These are phyloP conservation scores for Melanchra persicariae DNA, from an alignment of 2,888 invertebrate species.

Conservation along the genomic window DNA sequence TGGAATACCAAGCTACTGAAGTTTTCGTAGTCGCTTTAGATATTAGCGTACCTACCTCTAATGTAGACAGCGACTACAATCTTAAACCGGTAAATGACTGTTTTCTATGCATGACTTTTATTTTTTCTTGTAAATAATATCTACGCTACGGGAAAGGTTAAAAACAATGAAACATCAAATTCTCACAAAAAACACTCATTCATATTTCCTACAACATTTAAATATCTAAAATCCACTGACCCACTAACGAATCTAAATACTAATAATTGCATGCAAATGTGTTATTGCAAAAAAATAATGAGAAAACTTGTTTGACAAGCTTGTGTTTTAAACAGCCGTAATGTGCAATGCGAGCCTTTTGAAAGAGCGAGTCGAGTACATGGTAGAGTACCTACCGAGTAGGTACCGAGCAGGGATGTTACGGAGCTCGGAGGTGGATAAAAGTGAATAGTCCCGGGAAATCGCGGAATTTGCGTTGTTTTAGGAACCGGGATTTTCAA, in stretches of 20 bases:
- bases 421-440: too few species aligned
- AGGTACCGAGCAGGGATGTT: neutral
- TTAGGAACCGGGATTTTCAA: too few species aligned
- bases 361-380: slow-evolving; percentile 49
- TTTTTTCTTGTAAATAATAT: slow-evolving; percentile 15
- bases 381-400: slow-evolving; percentile 16
- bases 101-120: slow-evolving; percentile 4
- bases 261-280: slow-evolving; percentile 53
- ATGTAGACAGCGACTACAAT: neutral
- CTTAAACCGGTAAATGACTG: slow-evolving; percentile 9
- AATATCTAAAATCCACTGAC: slow-evolving; percentile 52
- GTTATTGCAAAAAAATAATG: slow-evolving; percentile 61
- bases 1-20: too few species aligned
- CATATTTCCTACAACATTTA: slow-evolving; percentile 45
- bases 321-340: slow-evolving; percentile 48
- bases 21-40: too few species aligned
- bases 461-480: too few species aligned
- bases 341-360: slow-evolving; percentile 57
- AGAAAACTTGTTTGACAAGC: slow-evolving; percentile 60
- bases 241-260: slow-evolving; percentile 49
- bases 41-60: too few species aligned
- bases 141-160: slow-evolving; percentile 15
- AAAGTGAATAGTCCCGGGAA: too few species aligned
- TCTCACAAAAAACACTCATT: slow-evolving; percentile 37
- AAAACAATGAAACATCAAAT: slow-evolving; percentile 28